Evolutionary conservation across 2,797 vertebrate genomes (phyloP).

Genomic region (Sitta carolinensis): DNA sequence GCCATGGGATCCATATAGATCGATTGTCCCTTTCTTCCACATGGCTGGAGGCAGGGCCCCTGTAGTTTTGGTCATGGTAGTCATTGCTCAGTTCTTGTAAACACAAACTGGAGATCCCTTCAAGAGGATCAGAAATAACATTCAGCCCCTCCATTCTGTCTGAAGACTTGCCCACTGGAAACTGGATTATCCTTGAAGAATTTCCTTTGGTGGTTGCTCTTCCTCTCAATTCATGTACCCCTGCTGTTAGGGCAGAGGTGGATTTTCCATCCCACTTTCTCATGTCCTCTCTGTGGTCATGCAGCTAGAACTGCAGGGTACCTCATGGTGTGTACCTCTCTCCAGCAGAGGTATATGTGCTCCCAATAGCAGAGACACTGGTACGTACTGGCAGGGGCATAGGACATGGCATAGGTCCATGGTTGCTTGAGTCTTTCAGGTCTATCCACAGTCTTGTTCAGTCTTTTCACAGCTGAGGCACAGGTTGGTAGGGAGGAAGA

Average conservation of each 20-base stretch:
- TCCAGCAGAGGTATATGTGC: no score
- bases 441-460: no score
- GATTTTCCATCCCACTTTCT: neutral
- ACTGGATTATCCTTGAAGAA: neutral
- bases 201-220: neutral
- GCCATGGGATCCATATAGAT: no score
- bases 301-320: neutral
- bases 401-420: neutral
- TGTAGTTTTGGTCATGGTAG: neutral
- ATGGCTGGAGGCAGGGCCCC: neutral
- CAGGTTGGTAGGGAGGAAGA: neutral
- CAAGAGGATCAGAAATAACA: neutral
- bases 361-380: neutral
- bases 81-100: neutral
- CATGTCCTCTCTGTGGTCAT: neutral
- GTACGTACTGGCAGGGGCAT: neutral
- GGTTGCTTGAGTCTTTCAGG: neutral
- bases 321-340: neutral
- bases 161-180: neutral
- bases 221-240: neutral
- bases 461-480: neutral
- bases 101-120: neutral
- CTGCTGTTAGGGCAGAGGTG: neutral
- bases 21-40: neutral
- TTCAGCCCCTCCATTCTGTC: neutral